These are phyloP conservation scores for Microctenopoma steveboyesi DNA, from an alignment of 2,797 vertebrate genomes.

Conservation along the genomic window DNA sequence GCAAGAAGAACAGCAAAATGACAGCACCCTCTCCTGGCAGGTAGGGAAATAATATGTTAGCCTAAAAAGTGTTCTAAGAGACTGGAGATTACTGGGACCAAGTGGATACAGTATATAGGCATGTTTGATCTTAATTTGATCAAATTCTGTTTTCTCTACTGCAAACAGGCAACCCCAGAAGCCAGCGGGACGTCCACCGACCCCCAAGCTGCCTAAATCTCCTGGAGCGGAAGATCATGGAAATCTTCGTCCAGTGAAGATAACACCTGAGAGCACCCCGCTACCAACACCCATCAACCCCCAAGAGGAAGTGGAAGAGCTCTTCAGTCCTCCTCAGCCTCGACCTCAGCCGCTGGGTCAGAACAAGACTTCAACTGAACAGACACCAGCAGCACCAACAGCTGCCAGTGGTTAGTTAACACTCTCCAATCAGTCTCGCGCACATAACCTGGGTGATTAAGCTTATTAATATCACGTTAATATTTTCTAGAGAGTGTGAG, in stretches of 20 bases:
- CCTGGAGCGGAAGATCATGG: conserved; percentile 84
- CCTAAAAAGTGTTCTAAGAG: neutral
- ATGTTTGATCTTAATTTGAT: neutral
- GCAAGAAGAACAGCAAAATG: conserved; percentile 83
- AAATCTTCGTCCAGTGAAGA: conserved; percentile 89
- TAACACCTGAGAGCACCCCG: conserved; percentile 68
- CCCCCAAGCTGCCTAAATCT: conserved; percentile 84
- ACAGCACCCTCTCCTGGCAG: conserved; percentile 87
- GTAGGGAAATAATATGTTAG: conserved; percentile 75
- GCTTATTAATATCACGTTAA: neutral
- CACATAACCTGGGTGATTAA: neutral
- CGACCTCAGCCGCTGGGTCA: conserved; percentile 75
- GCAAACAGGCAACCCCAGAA: conserved; percentile 70
- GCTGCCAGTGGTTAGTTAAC: conserved; percentile 49
- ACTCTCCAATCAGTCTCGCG: neutral
- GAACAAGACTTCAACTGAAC: conserved; percentile 61
- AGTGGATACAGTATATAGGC: neutral
- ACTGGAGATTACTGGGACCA: neutral
- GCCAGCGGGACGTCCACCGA: conserved; percentile 63
- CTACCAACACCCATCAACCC: conserved; percentile 26
- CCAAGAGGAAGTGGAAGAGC: conserved; percentile 77
- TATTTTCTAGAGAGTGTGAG: conserved; percentile 56
- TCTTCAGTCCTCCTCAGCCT: conserved; percentile 64
- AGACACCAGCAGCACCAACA: conserved; percentile 21
- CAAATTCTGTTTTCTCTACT: conserved; percentile 9